A percentile compares a stretch with the other conserved stretches of the same genome.
phyloP scores from a whole-genome alignment of 2,797 vertebrate genomes.

The Lagodon rhomboides region DNA sequence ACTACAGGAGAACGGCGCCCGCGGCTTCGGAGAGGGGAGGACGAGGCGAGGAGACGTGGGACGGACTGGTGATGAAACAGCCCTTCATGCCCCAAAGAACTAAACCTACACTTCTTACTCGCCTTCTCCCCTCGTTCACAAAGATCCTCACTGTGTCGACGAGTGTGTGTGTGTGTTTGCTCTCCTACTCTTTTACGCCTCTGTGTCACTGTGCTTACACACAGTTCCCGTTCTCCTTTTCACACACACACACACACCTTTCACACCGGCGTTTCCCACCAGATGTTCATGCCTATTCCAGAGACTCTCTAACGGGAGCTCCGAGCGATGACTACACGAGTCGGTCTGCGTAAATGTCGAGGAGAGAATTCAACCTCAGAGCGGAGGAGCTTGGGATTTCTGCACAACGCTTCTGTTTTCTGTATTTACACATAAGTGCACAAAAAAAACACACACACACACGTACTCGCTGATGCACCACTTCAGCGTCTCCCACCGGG shows the following conservation, averaged over 20 bases:
- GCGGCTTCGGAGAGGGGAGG: slow-evolving; percentile 24
- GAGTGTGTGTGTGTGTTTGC: slow-evolving; percentile 58
- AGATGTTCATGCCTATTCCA: slow-evolving; percentile 50
- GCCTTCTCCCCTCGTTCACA: slow-evolving; percentile 62
- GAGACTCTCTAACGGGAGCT: slow-evolving; percentile 66
- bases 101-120: slow-evolving; percentile 66
- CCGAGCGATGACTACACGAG: slow-evolving; percentile 17
- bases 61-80: slow-evolving; percentile 46
- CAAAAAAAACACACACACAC: slow-evolving; percentile 51
- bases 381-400: slow-evolving; percentile 54
- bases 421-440: slow-evolving; percentile 67
- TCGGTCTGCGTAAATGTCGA: slow-evolving; percentile 38
- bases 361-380: slow-evolving; percentile 29
- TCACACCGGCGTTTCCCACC: slow-evolving; percentile 25
- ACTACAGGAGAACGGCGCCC: slow-evolving; percentile 44
- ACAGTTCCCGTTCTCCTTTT: slow-evolving; percentile 49
- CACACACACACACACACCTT: slow-evolving; percentile 46
- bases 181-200: slow-evolving; percentile 60
- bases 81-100: slow-evolving; percentile 66
- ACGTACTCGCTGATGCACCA: slow-evolving; percentile 38
- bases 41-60: slow-evolving; percentile 41
- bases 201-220: slow-evolving; percentile 71
- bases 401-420: slow-evolving; percentile 74
- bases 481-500: slow-evolving; percentile 42
- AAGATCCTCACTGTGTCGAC: slow-evolving; percentile 60